Base-by-base conservation (phyloP, 37 sponge, comb jelly and placozoan species). In the Lycopodina hypogea region DNA sequence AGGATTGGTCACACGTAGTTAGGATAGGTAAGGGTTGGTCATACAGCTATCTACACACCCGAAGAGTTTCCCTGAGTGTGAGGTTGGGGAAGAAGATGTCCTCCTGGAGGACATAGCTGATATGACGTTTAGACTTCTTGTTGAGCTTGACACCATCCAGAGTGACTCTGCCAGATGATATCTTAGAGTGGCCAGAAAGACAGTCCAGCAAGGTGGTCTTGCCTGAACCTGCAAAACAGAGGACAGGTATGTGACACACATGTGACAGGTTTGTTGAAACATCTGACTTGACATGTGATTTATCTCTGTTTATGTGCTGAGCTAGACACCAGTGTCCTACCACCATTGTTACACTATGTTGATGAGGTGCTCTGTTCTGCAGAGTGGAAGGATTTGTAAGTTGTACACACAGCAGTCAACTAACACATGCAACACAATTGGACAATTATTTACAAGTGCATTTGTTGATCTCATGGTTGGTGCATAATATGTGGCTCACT, bases 121-220 rank as follows among this genome's bases (percentile, higher is more conserved):
- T 74, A 55, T 79, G 61, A 14, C 92, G 53, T 38, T 68, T 68
- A 11, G 84, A 42, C 33, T 56, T 80, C 68, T 88, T 90, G 86
- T 23, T 84, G 45, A 90, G 61, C 55, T 42, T 78, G 19, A 68
- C 65, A 19, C 80, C 84, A 42, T 88, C 42, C 24, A 94, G 61
- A 21, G 66, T 63, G 21, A 94, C 80, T 17, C 14, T n/a, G 15
- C 95, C 95, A 30, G 85, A 50, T 9, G 76, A 30, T 15, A 64
- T 40, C 7, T 55, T 62, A 3, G 63, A 52, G 42, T 78, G 72
- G 28, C 88, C 91, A 29, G 95, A 85, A 72, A 94, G 79, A 0
- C 79, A 76, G 81, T 94, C 90, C 35, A 94, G 72, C 28, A 94
- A 75, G 0, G 95, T 94, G 23, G 95, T 94, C 74, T 94, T 94